Percentiles rank a stretch among this genome's conserved stretches.
These are phyloP conservation scores for Sialia sialis DNA, from an alignment of 2,113 vertebrate species.

Conservation along the genomic window DNA sequence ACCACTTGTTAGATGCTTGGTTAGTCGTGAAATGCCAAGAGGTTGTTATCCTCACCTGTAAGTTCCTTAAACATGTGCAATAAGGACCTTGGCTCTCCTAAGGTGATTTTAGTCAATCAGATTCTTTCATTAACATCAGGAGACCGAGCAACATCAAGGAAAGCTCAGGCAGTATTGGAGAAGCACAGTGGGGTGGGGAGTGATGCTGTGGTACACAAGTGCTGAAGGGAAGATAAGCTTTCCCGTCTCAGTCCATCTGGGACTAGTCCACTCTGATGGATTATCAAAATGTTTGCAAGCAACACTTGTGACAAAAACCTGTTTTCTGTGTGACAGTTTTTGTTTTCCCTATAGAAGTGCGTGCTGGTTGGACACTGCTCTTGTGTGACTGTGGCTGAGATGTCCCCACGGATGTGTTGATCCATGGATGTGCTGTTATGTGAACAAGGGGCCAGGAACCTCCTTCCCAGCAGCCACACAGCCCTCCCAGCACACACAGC, in stretches of 20 bases:
- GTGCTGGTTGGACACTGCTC: neutral
- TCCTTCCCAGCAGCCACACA: fast-evolving
- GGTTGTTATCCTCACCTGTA: neutral
- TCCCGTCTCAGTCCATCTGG: neutral
- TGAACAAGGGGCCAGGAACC: fast-evolving
- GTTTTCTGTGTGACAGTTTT: neutral
- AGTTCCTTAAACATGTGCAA: neutral
- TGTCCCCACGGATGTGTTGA: fast-evolving
- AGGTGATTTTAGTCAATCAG: neutral
- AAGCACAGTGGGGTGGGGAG: neutral
- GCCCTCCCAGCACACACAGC: neutral
- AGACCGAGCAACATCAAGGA: neutral
- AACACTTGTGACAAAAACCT: neutral
- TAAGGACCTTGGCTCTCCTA: neutral
- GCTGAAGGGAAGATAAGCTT: neutral
- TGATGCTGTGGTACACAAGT: neutral
- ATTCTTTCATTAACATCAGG: neutral
- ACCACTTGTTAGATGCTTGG: neutral
- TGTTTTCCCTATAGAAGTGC: neutral
- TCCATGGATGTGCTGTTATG: fast-evolving
- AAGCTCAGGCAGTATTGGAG: neutral
- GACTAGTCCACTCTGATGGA: neutral
- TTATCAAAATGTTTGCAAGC: neutral
- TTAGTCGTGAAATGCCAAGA: neutral
- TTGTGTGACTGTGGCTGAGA: neutral